Conservation (phyloP, 2,113 vertebrate species). For the Puffinus mauretanicus region DNA sequence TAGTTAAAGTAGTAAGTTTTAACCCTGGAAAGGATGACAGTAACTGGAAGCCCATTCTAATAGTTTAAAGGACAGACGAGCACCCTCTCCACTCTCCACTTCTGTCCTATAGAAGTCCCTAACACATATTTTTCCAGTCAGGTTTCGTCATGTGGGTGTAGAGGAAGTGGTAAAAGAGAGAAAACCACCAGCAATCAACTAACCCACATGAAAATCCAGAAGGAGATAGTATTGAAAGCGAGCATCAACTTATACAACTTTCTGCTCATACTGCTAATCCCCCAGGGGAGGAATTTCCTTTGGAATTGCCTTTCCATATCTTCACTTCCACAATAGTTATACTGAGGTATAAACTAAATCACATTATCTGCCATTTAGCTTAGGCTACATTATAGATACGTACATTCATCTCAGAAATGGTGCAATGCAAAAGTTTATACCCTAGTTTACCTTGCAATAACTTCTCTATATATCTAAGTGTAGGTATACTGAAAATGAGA, state of each 20-base stretch:
- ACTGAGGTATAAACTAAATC: neutral
- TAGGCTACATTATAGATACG: neutral
- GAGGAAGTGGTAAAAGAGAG: neutral
- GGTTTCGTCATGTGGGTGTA: neutral
- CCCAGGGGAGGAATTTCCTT: neutral
- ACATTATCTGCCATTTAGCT: neutral
- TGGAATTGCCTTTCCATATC: neutral
- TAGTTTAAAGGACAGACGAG: neutral
- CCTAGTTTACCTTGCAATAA: neutral
- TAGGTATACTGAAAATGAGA: neutral
- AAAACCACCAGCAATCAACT: neutral
- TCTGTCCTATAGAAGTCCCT: neutral
- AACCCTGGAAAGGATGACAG: neutral
- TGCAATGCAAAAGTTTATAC: neutral
- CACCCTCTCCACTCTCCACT: neutral
- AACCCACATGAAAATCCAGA: neutral
- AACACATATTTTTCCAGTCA: neutral
- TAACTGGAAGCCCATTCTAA: neutral
- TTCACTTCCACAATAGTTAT: neutral
- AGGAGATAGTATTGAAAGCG: neutral
- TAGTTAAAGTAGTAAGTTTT: neutral
- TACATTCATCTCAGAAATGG: neutral
- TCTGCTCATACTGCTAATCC: fast-evolving
- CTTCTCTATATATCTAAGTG: neutral
- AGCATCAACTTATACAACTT: neutral